Conservation (phyloP, 2,797 vertebrate species). For the Myotis myotis region DNA sequence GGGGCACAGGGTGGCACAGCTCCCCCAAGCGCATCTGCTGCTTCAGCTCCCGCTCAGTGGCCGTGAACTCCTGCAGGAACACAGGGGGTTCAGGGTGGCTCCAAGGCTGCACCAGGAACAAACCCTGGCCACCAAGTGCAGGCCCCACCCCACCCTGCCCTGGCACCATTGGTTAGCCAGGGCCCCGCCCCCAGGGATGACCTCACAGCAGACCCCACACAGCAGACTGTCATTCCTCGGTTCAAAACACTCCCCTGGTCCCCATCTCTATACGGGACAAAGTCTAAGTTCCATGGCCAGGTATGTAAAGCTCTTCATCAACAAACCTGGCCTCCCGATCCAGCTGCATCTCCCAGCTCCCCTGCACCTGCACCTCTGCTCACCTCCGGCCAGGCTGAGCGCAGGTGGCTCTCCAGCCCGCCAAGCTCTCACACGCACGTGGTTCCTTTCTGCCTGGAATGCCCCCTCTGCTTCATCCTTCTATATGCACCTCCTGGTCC, state of each 20-base stretch:
- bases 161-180: background rate
- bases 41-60: conserved; percentile 74
- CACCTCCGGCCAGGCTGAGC: background rate
- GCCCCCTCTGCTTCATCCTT: background rate
- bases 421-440: background rate
- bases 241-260: background rate
- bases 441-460: background rate
- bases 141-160: background rate
- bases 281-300: background rate
- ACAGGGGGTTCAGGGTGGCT: background rate
- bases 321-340: background rate
- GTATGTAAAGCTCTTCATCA: background rate
- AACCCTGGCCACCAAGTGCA: background rate
- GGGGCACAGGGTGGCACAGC: conserved; percentile 77
- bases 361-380: background rate
- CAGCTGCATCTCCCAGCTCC: background rate
- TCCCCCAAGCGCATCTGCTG: conserved; percentile 65
- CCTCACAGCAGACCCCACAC: too few relatives aligned
- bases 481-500: background rate
- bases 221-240: background rate
- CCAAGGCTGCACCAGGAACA: background rate
- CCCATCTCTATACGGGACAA: background rate
- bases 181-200: background rate
- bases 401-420: background rate
- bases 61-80: conserved; percentile 74